phyloP scores from a whole-genome alignment of 2,797 vertebrate species.

The Gastrophryne carolinensis region DNA sequence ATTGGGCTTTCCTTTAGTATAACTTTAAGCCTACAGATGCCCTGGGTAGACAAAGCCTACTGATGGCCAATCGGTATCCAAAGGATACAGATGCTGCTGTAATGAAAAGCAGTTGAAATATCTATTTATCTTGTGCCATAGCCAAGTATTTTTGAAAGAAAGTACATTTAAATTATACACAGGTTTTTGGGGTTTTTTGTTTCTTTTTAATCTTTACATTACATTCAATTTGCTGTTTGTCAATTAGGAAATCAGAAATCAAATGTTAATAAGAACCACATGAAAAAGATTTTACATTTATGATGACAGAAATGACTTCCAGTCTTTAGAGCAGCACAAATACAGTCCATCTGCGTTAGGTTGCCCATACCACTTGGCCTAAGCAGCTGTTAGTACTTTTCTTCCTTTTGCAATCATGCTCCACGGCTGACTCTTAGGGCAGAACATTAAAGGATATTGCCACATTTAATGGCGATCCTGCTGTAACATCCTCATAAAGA shows the following conservation, averaged over 20 bases:
- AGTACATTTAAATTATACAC: too few relatives aligned
- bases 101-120: too few relatives aligned
- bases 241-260: background rate
- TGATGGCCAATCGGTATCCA: too few relatives aligned
- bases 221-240: too few relatives aligned
- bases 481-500: conserved; percentile 31
- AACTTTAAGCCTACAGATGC: too few relatives aligned
- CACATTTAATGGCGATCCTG: conserved; percentile 24
- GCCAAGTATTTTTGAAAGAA: too few relatives aligned
- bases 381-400: conserved; percentile 23
- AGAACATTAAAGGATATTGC: conserved; percentile 13
- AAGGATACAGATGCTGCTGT: too few relatives aligned
- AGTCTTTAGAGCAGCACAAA: background rate
- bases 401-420: conserved; percentile 3
- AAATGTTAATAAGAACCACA: background rate
- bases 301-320: background rate
- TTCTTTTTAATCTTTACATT: too few relatives aligned
- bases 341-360: background rate
- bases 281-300: background rate
- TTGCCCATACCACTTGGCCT: background rate
- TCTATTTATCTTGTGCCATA: too few relatives aligned
- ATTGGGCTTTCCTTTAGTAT: too few relatives aligned
- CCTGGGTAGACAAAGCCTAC: too few relatives aligned
- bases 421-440: background rate
- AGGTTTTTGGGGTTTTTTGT: too few relatives aligned